Evolutionary conservation across 2,113 vertebrate genomes (phyloP).

Genomic region (Rhinolophus ferrumequinum): DNA sequence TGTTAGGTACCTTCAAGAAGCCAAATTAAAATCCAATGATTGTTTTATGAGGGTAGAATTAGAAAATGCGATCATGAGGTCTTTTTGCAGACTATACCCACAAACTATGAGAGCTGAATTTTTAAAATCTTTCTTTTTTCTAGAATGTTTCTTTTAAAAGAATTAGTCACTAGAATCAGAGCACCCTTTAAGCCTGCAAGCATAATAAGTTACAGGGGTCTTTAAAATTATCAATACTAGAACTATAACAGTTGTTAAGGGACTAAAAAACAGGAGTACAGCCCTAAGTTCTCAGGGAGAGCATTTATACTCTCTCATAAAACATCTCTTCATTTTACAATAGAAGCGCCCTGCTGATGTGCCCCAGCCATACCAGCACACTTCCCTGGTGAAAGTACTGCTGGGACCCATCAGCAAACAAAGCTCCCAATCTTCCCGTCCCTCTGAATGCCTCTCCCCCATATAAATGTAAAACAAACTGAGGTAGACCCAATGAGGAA

Average conservation of each 20-base stretch:
- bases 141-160: constrained; percentile 38
- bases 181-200: neutral
- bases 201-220: neutral
- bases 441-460: neutral
- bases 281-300: neutral
- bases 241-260: neutral
- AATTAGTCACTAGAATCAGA: neutral
- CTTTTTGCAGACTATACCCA: neutral
- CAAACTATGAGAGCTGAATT: neutral
- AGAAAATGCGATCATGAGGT: neutral
- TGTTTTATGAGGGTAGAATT: neutral
- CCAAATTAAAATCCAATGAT: neutral
- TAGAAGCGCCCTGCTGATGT: neutral
- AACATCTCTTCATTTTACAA: neutral
- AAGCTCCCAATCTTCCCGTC: neutral
- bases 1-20: neutral
- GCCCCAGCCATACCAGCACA: neutral
- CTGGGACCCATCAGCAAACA: neutral
- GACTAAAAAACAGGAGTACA: neutral
- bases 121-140: neutral
- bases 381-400: neutral
- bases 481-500: neutral
- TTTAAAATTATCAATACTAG: constrained; percentile 9
- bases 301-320: neutral
- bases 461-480: neutral